phyloP scores from a whole-genome alignment of 2,888 invertebrate genomes.

The Drosophila tanythrix region DNA sequence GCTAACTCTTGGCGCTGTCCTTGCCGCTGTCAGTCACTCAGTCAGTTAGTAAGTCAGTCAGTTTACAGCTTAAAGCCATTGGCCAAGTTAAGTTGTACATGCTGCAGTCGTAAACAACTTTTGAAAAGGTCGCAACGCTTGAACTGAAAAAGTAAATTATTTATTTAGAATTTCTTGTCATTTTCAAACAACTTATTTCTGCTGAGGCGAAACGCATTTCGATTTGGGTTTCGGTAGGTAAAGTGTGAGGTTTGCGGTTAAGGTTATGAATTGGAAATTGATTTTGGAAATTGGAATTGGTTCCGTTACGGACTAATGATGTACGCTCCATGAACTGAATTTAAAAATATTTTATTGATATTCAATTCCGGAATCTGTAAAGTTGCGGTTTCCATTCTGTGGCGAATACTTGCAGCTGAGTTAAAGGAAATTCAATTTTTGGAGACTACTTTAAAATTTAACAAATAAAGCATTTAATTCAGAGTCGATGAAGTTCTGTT shows the following conservation, averaged over 20 bases:
- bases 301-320: not conserved
- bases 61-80: conserved; percentile 20
- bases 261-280: not conserved
- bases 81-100: conserved; percentile 11
- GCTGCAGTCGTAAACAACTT: not conserved
- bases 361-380: not conserved
- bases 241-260: not conserved
- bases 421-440: not conserved
- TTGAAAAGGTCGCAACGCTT: not conserved
- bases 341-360: not conserved
- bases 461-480: not conserved
- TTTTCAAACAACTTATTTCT: not conserved
- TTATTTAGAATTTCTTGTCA: not conserved
- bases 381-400: not conserved
- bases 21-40: conserved; percentile 40
- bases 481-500: not conserved
- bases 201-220: not conserved
- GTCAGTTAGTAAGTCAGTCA: conserved; percentile 18
- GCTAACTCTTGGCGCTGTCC: conserved; percentile 70
- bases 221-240: not conserved
- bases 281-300: not conserved
- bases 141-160: not conserved
- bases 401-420: not conserved
- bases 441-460: not conserved
- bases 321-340: not conserved